phyloP scores from a whole-genome alignment of 2,113 vertebrate species.

The Anser brachyrhynchus region DNA sequence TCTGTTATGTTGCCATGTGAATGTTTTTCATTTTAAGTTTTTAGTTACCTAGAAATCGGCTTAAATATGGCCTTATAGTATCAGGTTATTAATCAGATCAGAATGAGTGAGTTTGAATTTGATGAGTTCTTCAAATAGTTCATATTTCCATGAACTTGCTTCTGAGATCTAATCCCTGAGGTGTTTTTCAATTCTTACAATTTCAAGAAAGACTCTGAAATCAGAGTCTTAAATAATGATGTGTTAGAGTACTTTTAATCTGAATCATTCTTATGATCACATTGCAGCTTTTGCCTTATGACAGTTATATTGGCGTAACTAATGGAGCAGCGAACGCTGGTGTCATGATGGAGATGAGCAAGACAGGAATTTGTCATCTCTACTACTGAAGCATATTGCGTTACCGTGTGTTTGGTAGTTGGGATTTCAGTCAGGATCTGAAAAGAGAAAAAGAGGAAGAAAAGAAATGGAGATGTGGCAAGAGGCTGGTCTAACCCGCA shows the following conservation, averaged over 20 bases:
- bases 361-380: background rate
- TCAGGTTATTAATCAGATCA: background rate
- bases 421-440: background rate
- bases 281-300: background rate
- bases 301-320: background rate
- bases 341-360: slow-evolving; percentile 14
- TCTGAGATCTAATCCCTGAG: background rate
- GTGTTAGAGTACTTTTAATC: background rate
- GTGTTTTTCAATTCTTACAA: background rate
- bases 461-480: background rate
- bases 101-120: background rate
- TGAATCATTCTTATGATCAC: background rate
- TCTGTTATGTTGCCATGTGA: background rate
- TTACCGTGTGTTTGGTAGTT: background rate
- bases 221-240: background rate
- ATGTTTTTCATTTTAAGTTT: background rate
- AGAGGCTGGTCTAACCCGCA: background rate
- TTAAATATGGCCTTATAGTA: background rate
- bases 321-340: slow-evolving; percentile 29
- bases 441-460: background rate
- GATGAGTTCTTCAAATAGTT: background rate
- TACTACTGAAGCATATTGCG: background rate
- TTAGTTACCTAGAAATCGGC: background rate
- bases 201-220: slow-evolving; percentile 1
- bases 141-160: background rate